phyloP scores from a whole-genome alignment of 1,140 invertebrate genomes.

The Atta colombica region DNA sequence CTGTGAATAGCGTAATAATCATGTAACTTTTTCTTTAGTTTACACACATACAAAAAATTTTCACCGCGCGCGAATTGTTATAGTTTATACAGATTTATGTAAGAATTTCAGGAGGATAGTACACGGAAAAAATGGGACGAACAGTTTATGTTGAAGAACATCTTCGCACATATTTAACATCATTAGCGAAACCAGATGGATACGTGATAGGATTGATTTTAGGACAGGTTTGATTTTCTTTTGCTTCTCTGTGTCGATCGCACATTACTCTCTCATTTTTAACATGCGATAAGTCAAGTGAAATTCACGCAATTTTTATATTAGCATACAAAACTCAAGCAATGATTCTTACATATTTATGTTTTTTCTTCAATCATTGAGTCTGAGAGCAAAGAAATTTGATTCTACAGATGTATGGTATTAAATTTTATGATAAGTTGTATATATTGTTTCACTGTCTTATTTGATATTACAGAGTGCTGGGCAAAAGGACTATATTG shows the following conservation, averaged over 20 bases:
- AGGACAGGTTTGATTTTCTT: constrained; percentile 88
- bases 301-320: background rate
- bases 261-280: background rate
- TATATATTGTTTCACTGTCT: constrained; percentile 19
- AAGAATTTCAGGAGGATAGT: background rate
- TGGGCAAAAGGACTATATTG: constrained; percentile 89
- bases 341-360: background rate
- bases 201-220: constrained; percentile 90
- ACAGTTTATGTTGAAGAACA: constrained; percentile 84
- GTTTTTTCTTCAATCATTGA: background rate
- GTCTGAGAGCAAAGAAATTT: background rate
- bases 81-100: background rate
- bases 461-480: constrained; percentile 86
- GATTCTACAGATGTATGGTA: background rate
- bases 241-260: constrained; percentile 53
- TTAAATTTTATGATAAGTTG: constrained; percentile 19
- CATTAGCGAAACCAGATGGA: constrained; percentile 84
- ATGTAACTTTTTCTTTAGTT: no score
- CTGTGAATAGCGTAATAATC: no score
- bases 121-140: constrained; percentile 84
- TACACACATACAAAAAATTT: no score
- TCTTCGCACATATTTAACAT: constrained; percentile 85
- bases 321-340: background rate
- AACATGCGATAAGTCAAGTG: constrained; percentile 58
- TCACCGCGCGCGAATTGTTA: background rate